Percentiles rank a stretch among this genome's conserved stretches.
Conservation (phyloP, 1,140 invertebrate species). For the Cepaea nemoralis region DNA sequence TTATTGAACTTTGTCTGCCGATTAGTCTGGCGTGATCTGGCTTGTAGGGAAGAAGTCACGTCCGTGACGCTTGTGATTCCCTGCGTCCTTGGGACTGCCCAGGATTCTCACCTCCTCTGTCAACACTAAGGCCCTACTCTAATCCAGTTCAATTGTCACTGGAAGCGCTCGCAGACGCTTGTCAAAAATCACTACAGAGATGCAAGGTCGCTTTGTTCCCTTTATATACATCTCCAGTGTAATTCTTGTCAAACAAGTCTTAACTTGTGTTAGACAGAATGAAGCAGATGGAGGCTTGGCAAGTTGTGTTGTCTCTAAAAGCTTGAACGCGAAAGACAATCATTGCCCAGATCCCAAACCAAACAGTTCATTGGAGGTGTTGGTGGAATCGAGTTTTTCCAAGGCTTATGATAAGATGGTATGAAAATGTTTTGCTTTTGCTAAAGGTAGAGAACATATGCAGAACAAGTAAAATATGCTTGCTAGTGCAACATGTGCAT, state of each 20-base stretch:
- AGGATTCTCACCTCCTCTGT: slow-evolving; percentile 22
- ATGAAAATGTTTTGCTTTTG: too few relatives aligned
- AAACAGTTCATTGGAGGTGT: not conserved
- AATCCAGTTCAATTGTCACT: slow-evolving; percentile 10
- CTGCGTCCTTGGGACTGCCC: slow-evolving; percentile 4
- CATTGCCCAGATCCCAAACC: not conserved
- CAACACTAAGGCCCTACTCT: slow-evolving; percentile 8
- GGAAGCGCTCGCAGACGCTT: slow-evolving; percentile 22
- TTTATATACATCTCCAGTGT: not conserved
- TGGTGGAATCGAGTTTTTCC: too few relatives aligned
- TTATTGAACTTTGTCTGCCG: slow-evolving; percentile 18
- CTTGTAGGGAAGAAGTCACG: not conserved
- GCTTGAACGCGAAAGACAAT: not conserved
- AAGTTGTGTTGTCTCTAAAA: not conserved
- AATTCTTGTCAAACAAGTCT: slow-evolving; percentile 18
- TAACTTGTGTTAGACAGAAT: slow-evolving; percentile 18
- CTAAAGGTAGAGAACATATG: too few relatives aligned
- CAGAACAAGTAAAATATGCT: too few relatives aligned
- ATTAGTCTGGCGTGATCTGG: slow-evolving; percentile 18
- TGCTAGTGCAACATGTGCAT: too few relatives aligned
- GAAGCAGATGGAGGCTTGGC: not conserved
- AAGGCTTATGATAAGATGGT: too few relatives aligned
- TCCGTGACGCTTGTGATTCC: not conserved
- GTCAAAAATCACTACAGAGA: slow-evolving; percentile 18
- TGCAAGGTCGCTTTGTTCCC: slow-evolving; percentile 2